Evolutionary conservation across 2,797 vertebrate genomes (phyloP).

Genomic region (Bovichtus variegatus): DNA sequence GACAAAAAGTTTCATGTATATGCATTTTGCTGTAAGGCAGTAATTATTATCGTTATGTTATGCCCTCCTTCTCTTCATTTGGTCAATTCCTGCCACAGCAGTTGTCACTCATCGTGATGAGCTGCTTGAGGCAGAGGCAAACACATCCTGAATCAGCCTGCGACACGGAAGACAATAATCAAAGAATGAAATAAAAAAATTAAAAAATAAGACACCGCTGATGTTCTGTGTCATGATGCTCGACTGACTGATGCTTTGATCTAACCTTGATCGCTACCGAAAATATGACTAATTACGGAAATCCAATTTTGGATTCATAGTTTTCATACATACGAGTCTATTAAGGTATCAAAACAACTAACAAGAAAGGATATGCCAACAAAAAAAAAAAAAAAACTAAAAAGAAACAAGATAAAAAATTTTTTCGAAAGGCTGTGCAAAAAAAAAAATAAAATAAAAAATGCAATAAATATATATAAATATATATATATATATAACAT

Average conservation of each 20-base stretch:
- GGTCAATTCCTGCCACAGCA: not conserved
- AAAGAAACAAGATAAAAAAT: too few species aligned
- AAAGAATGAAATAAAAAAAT: not conserved
- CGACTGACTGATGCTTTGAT: conserved; percentile 20
- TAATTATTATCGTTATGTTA: not conserved
- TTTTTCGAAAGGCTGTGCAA: not conserved
- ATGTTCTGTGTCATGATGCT: not conserved
- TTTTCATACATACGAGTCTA: not conserved
- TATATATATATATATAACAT: too few species aligned
- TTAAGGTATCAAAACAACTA: not conserved
- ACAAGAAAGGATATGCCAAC: not conserved
- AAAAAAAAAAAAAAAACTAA: too few species aligned
- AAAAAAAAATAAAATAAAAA: too few species aligned
- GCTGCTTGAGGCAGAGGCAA: not conserved
- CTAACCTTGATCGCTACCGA: not conserved
- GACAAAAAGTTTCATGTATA: not conserved
- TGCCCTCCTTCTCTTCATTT: not conserved
- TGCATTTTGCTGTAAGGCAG: not conserved
- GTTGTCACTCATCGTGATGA: conserved; percentile 8
- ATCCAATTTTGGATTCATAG: not conserved
- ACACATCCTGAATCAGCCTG: conserved; percentile 14
- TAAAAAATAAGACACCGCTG: not conserved
- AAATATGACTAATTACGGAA: conserved; percentile 16
- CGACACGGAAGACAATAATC: conserved; percentile 5
- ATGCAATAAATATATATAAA: too few species aligned